Conservation (phyloP, 2,113 vertebrate genomes). For the Apeltes quadracus region DNA sequence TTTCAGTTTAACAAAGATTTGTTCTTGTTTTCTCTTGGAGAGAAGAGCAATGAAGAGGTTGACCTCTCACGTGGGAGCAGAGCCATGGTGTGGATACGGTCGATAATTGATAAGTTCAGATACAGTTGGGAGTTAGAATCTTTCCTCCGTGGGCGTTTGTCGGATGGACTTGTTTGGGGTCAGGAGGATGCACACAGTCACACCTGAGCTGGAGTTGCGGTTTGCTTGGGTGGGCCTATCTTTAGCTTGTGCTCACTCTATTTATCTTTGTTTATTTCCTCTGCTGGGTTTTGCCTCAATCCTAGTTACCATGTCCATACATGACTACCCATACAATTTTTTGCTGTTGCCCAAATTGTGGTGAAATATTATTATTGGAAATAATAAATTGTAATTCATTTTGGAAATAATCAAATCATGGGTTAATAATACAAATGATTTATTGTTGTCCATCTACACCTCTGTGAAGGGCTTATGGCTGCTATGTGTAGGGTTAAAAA, state of each 20-base stretch:
- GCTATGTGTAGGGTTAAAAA: not conserved
- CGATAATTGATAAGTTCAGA: constrained; percentile 39
- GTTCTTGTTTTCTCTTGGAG: constrained; percentile 65
- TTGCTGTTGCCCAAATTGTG: not conserved
- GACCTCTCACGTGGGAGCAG: constrained; percentile 48
- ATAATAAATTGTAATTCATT: not conserved
- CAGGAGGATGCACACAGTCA: constrained; percentile 21
- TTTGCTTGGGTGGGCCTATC: constrained; percentile 62
- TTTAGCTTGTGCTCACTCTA: constrained; percentile 31
- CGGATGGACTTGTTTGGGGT: constrained; percentile 31
- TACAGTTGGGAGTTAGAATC: constrained; percentile 31
- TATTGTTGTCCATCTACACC: not conserved
- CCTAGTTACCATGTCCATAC: not conserved
- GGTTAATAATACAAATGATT: not conserved
- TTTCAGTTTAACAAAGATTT: constrained; percentile 62
- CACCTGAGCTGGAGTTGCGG: constrained; percentile 36
- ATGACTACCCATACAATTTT: not conserved
- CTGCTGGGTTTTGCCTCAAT: constrained; percentile 12
- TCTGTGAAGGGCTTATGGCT: not conserved
- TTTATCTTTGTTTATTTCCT: constrained; percentile 34
- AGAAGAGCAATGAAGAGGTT: constrained; percentile 57
- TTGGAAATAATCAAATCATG: not conserved
- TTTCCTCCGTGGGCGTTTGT: constrained; percentile 35
- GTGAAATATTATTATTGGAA: not conserved
- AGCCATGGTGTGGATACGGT: constrained; percentile 19